Percentiles rank a stretch among this genome's conserved stretches.
phyloP scores from a whole-genome alignment of 1,140 invertebrate species.

The Cydia pomonella region DNA sequence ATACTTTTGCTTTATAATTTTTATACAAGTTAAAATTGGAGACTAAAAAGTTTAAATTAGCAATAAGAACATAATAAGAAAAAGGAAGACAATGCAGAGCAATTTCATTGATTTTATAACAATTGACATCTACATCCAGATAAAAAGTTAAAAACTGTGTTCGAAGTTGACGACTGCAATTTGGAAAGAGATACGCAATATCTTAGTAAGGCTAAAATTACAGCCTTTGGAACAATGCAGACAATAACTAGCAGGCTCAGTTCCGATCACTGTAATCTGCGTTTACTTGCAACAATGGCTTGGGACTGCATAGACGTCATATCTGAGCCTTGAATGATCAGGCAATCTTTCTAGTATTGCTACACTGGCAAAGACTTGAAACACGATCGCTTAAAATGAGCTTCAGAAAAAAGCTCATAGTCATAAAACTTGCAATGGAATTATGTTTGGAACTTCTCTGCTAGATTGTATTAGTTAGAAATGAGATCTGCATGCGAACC shows the following conservation, averaged over 20 bases:
- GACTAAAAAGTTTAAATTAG: neutral
- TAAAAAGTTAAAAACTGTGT: neutral
- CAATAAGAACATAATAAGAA: neutral
- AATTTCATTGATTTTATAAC: neutral
- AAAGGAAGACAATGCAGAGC: neutral
- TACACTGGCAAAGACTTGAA: neutral
- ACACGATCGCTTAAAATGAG: no score
- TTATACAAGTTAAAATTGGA: neutral
- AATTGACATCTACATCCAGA: neutral
- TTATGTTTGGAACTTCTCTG: neutral
- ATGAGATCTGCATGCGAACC: no score
- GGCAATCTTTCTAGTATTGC: neutral
- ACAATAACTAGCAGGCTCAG: conserved; percentile 10
- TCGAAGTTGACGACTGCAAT: neutral
- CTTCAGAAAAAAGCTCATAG: no score
- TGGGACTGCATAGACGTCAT: conserved; percentile 11
- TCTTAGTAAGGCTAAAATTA: conserved; percentile 26
- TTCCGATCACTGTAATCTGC: conserved; percentile 12
- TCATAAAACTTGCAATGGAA: no score
- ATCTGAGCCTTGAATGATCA: conserved; percentile 21
- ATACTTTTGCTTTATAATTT: neutral
- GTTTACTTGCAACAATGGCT: conserved; percentile 20
- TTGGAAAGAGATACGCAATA: conserved; percentile 22
- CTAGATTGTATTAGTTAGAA: no score
- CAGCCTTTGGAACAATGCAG: conserved; percentile 22